phyloP scores from a whole-genome alignment of 2,797 vertebrate species.

The Alouatta caraya region DNA sequence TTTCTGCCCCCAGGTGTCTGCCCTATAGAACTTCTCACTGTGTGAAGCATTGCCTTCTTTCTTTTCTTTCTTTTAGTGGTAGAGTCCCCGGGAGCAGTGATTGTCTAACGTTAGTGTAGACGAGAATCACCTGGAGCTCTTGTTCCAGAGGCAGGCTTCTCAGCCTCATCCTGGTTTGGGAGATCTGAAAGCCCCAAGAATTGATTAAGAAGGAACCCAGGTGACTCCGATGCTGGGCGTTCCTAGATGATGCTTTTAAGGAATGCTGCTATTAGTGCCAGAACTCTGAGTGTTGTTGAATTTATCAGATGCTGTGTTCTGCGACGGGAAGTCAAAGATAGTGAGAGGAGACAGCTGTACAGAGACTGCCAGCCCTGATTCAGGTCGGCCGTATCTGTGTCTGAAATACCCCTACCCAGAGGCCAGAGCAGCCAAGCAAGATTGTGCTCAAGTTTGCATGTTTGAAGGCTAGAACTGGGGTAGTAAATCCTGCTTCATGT shows the following conservation, averaged over 20 bases:
- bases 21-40: neutral
- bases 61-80: neutral
- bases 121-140: neutral
- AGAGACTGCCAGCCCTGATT: neutral
- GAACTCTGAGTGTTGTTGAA: neutral
- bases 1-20: neutral
- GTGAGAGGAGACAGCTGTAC: neutral
- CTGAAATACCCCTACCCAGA: neutral
- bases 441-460: neutral
- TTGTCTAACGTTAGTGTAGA: neutral
- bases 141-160: neutral
- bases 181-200: neutral
- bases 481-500: neutral
- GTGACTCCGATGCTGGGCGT: neutral
- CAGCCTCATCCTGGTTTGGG: neutral
- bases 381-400: neutral
- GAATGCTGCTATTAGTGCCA: neutral
- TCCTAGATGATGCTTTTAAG: neutral
- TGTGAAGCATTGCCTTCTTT: neutral
- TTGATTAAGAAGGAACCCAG: neutral
- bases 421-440: neutral
- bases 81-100: neutral
- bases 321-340: neutral
- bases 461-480: neutral
- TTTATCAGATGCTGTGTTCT: neutral